Evolutionary conservation across 37 sponge, comb jelly and placozoan genomes (phyloP).

Genomic region (Spongia lamella): DNA sequence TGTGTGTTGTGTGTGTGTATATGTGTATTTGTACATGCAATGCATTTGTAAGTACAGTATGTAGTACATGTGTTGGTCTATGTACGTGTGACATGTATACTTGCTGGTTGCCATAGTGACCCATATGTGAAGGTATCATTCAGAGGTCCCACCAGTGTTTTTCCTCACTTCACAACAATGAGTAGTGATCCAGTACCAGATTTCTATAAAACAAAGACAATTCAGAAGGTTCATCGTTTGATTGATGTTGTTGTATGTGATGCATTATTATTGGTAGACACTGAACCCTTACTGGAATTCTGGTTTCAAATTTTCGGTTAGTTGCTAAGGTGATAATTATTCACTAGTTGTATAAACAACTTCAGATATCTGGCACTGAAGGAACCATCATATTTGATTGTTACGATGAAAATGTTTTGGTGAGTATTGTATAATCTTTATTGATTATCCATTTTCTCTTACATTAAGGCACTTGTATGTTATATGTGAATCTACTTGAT

Average conservation of each 20-base stretch:
- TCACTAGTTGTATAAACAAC: no score
- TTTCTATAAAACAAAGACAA: conserved; percentile 2
- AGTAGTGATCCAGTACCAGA: background rate
- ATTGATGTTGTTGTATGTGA: background rate
- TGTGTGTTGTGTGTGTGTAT: no score
- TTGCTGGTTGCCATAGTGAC: conserved; percentile 28
- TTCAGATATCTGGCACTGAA: conserved; percentile 1
- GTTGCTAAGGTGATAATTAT: background rate
- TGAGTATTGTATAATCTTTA: no score
- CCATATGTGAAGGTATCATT: conserved; percentile 53
- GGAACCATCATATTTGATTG: conserved; percentile 47
- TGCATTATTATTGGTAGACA: conserved; percentile 30
- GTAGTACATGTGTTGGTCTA: no score
- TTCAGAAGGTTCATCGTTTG: conserved; percentile 35
- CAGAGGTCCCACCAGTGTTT: background rate
- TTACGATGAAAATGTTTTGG: conserved; percentile 65
- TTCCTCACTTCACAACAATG: no score
- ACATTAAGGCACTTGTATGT: no score
- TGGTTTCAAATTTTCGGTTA: conserved; percentile 38
- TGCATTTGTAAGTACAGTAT: no score
- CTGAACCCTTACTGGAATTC: conserved; percentile 58
- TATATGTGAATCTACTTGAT: no score
- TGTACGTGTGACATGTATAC: background rate
- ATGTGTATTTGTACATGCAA: no score
- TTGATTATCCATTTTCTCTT: no score